Evolutionary conservation across 2,797 vertebrate genomes (phyloP).

Genomic region (Chaunax sp.): DNA sequence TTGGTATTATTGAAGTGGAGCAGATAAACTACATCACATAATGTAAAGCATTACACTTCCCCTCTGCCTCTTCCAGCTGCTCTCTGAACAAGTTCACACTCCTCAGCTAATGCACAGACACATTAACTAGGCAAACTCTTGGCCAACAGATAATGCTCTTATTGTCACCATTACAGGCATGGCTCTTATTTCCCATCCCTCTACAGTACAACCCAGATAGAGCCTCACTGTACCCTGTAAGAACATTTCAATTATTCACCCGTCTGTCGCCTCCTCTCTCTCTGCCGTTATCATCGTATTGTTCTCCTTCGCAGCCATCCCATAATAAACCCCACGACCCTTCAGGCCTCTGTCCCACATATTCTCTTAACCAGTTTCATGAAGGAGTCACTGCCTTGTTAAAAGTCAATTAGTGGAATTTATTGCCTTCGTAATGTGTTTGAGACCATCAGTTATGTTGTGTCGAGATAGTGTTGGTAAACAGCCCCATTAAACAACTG

Average conservation of each 20-base stretch:
- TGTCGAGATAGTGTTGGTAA: no score
- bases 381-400: slow-evolving; percentile 28
- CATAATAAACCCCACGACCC: slow-evolving; percentile 36
- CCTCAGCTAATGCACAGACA: slow-evolving; percentile 7
- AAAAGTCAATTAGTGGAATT: no score
- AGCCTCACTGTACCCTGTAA: slow-evolving; percentile 22
- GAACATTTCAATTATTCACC: slow-evolving; percentile 70
- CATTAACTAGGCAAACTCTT: slow-evolving; percentile 12
- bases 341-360: slow-evolving; percentile 19
- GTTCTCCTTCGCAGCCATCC: slow-evolving; percentile 42
- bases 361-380: no score
- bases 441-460: no score
- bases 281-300: slow-evolving; percentile 48
- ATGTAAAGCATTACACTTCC: not conserved
- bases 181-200: slow-evolving; percentile 32
- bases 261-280: slow-evolving; percentile 61
- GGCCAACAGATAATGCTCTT: slow-evolving; percentile 48
- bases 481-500: no score
- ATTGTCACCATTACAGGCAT: slow-evolving; percentile 51
- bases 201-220: slow-evolving; percentile 33
- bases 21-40: slow-evolving; percentile 11
- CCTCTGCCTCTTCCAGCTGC: slow-evolving; percentile 3
- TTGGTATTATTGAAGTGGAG: not conserved
- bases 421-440: no score
- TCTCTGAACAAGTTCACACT: slow-evolving; percentile 25